These are phyloP conservation scores for Microchrysa polita DNA, from an alignment of 2,888 invertebrate genomes.

Conservation along the genomic window DNA sequence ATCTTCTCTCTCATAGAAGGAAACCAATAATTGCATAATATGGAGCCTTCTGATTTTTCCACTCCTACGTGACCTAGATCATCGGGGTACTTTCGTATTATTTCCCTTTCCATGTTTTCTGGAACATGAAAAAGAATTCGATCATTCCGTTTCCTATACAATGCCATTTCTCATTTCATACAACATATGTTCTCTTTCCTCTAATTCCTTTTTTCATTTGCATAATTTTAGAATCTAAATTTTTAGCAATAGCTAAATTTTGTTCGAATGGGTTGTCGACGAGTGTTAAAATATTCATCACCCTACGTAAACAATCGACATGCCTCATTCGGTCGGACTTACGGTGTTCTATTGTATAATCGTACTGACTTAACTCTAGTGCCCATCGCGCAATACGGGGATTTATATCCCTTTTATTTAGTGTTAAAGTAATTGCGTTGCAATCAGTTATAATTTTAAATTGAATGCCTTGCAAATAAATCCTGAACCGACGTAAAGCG, in stretches of 20 bases:
- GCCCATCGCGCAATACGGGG: conserved; percentile 58
- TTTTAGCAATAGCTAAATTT: conserved; percentile 44
- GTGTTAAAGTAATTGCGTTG: conserved; percentile 54
- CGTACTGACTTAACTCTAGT: conserved; percentile 56
- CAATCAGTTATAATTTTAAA: conserved; percentile 57
- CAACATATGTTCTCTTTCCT: conserved; percentile 36
- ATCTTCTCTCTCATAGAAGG: conserved; percentile 53
- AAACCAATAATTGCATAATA: conserved; percentile 57
- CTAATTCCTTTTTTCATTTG: conserved; percentile 32
- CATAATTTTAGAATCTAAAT: conserved; percentile 19
- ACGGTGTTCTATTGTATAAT: conserved; percentile 56
- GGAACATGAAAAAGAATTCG: conserved; percentile 48
- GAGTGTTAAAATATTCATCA: conserved; percentile 17
- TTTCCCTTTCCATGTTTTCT: conserved; percentile 51
- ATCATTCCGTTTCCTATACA: conserved; percentile 26
- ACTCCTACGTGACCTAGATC: conserved; percentile 55
- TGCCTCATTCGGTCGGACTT: conserved; percentile 57
- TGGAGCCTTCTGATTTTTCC: conserved; percentile 54
- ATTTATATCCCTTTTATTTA: conserved; percentile 54
- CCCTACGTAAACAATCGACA: conserved; percentile 56
- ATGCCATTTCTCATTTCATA: conserved; percentile 47
- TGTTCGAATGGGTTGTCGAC: conserved; percentile 48
- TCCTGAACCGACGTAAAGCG: conserved; percentile 53
- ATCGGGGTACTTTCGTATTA: conserved; percentile 54
- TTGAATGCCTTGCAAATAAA: conserved; percentile 53